Evolutionary conservation across 2,888 invertebrate species (phyloP).

Genomic region (Cryptosula pallasiana): DNA sequence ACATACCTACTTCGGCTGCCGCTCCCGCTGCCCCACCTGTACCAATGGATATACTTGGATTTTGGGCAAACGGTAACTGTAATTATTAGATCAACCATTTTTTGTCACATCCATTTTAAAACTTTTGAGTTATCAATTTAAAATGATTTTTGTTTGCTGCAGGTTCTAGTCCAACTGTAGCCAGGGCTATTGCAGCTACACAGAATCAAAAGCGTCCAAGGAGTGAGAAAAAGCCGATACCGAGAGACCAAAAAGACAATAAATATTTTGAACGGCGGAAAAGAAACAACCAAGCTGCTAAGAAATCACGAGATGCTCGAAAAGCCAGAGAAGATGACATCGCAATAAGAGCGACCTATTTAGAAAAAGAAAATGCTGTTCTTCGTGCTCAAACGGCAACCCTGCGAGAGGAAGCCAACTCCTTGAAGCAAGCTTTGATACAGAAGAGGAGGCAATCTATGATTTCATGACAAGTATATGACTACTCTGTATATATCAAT

Average conservation of each 20-base stretch:
- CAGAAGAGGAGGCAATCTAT: constrained; percentile 39
- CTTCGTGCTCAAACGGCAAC: constrained; percentile 75
- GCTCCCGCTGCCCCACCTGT: not conserved
- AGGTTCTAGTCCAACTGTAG: constrained; percentile 33
- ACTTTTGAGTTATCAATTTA: no score
- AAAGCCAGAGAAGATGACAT: constrained; percentile 83
- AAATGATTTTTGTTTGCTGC: no score
- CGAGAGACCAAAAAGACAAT: constrained; percentile 78
- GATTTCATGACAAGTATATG: not conserved
- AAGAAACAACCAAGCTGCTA: constrained; percentile 84
- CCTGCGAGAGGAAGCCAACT: constrained; percentile 71
- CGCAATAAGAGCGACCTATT: constrained; percentile 73
- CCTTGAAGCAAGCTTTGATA: constrained; percentile 65
- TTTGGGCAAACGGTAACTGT: constrained; percentile 27
- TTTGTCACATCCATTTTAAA: no score
- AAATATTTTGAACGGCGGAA: constrained; percentile 82
- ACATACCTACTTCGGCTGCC: not conserved
- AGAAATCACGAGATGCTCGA: constrained; percentile 82
- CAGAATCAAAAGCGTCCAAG: constrained; percentile 41
- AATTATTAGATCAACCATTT: constrained; percentile 32
- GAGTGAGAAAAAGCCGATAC: constrained; percentile 65
- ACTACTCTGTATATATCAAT: not conserved
- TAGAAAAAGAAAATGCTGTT: constrained; percentile 83
- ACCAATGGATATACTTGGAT: constrained; percentile 13
- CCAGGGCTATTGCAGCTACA: constrained; percentile 37